These are phyloP conservation scores for Hirtodrosophila histrioides DNA, from an alignment of 2,888 invertebrate species.

Conservation along the genomic window DNA sequence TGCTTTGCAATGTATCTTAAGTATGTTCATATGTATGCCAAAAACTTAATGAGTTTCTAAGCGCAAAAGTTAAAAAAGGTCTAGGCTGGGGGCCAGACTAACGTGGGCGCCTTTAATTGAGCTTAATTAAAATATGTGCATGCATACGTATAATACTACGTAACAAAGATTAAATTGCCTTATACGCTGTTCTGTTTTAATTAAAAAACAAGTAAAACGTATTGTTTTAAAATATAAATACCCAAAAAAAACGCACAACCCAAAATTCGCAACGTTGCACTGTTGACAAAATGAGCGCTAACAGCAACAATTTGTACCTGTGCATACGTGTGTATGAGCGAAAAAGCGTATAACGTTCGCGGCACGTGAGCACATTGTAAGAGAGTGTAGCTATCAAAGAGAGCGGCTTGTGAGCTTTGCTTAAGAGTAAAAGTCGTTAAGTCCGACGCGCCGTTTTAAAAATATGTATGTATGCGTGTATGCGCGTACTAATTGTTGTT, in stretches of 20 bases:
- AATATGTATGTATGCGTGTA: neutral
- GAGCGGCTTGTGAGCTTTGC: constrained; percentile 26
- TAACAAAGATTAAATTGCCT: constrained; percentile 27
- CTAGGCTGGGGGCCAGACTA: constrained; percentile 11
- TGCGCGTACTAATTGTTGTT: constrained; percentile 13
- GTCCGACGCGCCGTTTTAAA: constrained; percentile 24
- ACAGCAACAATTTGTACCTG: constrained; percentile 41
- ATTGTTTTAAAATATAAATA: constrained; percentile 56
- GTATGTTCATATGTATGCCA: too few species aligned
- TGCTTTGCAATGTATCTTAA: too few species aligned
- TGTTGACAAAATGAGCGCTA: constrained; percentile 52
- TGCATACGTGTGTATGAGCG: constrained; percentile 18
- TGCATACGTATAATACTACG: constrained; percentile 8
- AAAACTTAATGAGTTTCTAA: constrained; percentile 1
- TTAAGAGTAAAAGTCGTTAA: constrained; percentile 36
- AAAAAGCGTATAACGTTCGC: constrained; percentile 35
- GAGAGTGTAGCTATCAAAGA: constrained; percentile 33
- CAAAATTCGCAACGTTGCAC: constrained; percentile 71
- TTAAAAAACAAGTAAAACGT: constrained; percentile 32
- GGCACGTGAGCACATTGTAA: constrained; percentile 65
- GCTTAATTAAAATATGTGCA: constrained; percentile 33
- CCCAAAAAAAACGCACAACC: constrained; percentile 23
- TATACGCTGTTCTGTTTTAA: constrained; percentile 47
- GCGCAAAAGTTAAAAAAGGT: constrained; percentile 26
- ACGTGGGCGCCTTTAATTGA: constrained; percentile 54